Base-by-base conservation (phyloP, 2,797 vertebrate species). In the Yasuhikotakia modesta region DNA sequence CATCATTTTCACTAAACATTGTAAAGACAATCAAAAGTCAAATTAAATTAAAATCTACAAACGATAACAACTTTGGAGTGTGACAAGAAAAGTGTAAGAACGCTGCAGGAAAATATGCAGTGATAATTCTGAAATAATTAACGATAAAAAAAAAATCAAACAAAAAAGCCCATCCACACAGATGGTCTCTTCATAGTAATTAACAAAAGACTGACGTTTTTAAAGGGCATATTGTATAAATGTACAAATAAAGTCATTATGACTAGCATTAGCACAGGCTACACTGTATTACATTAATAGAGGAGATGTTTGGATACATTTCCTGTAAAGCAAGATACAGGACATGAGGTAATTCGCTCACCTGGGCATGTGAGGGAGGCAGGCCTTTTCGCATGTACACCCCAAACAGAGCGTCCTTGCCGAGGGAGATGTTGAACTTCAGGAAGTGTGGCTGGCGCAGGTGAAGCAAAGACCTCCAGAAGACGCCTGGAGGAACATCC, bases 381-480 rank as follows among this genome's bases (percentile, higher is more conserved):
- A 96, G 90, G 84, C 95, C 95, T 86, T 94, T 95, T 88, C 95
- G 87, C 87, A 95, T 95, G 79, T 96, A 96, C 80, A 96, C 94
- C 76, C 94, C 95, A 64, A 96, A 95, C 82, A 96, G 94, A 11
- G 95, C 95, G 24, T 96, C 94, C 84, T 95, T 96, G 70, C 94
- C 94, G 48, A 96, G 91, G 73, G 95, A 95, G 86, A 96, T 95
- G 88, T 96, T 96, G 91, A 96, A 96, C 88, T 96, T 96, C 76
- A 96, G 86, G 88, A 96, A 96, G 86, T 95, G 95, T 4, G 95
- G 94, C 74, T 95, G 94, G 79, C 81, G 92, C 84, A 96, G 90
- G 73, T 95, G 94, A 70, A 96, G 93, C 86, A 95, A 91, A 52
- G 95, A 93, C 55, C 95, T 90, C 95, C 95, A 96, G 78, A 96